These are phyloP conservation scores for Callopanchax toddi DNA, from an alignment of 2,113 vertebrate species.

Conservation along the genomic window DNA sequence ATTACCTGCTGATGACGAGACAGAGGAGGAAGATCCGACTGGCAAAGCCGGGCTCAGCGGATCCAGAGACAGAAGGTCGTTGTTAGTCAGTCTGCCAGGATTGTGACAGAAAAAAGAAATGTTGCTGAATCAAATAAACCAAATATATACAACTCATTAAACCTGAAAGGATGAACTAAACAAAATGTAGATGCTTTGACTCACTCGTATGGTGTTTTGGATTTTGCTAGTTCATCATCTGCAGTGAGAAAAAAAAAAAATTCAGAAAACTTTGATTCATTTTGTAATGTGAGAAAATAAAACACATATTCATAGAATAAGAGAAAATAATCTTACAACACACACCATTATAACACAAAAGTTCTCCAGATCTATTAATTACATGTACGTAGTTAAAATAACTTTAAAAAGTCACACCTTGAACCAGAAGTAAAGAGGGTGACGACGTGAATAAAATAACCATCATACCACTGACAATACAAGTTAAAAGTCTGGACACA, in stretches of 20 bases:
- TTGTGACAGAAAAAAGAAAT: conserved; percentile 2
- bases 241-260: conserved; percentile 51
- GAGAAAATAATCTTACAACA: too few species aligned
- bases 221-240: conserved; percentile 92
- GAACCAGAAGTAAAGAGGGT: neutral
- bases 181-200: conserved; percentile 39
- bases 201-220: conserved; percentile 88
- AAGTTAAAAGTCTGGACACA: neutral
- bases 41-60: conserved; percentile 85
- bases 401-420: conserved; percentile 20
- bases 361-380: too few species aligned
- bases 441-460: neutral
- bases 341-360: too few species aligned
- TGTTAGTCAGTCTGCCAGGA: conserved; percentile 83
- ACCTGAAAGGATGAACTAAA: neutral
- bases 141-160: neutral
- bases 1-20: conserved; percentile 87
- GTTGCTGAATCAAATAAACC: neutral
- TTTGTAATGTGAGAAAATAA: neutral
- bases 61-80: conserved; percentile 92
- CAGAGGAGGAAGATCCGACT: conserved; percentile 80
- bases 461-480: conserved; percentile 9
- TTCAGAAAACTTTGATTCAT: neutral
- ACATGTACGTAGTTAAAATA: too few species aligned
- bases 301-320: neutral